Evolutionary conservation across 92 coral and sea anemone species (phyloP), one percentile per base, ranked within the genome.

Genomic region (Phenganax subtilis): DNA sequence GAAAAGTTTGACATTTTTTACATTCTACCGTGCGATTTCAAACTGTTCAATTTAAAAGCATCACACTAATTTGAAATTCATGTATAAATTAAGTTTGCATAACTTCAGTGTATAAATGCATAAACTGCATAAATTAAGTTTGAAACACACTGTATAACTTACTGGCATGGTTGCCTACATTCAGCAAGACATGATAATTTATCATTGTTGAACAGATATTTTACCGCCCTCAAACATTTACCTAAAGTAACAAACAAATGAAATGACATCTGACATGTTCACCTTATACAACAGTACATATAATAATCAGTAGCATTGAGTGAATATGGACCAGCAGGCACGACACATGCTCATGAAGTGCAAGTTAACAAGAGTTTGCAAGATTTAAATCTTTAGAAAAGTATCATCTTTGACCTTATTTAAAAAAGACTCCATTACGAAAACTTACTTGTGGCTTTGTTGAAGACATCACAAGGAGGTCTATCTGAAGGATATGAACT

Each of bases 111-210:
- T 20, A 20, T 20, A 20, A 20, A 20, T 20, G 25, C 25, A 20
- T 20, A 20, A 20, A 20, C 25, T 20, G 25, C 25, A 20, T 20
- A 20, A 20, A 20, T 20, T 20, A 20, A 20, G 25, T 20, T 20
- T 20, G 25, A 20, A 20, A 20, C 25, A 29, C 3, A 12, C 30
- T 52, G 9, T 3, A n/a, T 10, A 28, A 81, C 90, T 88, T 85
- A 88, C 90, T 55, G 54, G 84, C 90, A 88, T 52, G 88, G 88
- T 63, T 81, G 90, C 6, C 88, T 84, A 65, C 90, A 88, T 12
- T 85, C 83, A 52, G 74, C 30, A 37, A 76, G 63, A 73, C 90
- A 88, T 20, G 82, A 82, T 55, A 85, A 58, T 57, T 80, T 55
- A 51, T 75, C 80, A 65, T 75, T 75, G 51, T 55, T 75, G 53